Base-by-base conservation (phyloP, 1,140 invertebrate species). In the Bicyclus anynana region DNA sequence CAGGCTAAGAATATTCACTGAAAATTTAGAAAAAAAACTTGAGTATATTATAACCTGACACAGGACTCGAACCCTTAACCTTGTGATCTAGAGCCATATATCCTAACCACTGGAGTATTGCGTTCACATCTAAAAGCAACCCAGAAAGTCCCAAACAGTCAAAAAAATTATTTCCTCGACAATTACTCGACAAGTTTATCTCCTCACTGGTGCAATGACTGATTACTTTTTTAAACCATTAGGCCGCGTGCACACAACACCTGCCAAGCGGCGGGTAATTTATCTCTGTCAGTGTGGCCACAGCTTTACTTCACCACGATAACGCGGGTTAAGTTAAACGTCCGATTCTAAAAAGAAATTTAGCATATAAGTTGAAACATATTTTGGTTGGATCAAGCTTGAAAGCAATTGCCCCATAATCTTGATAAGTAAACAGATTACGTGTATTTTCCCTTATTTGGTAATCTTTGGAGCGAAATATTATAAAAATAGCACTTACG, bases 101-200 rank as follows among this genome's bases (percentile, higher is more conserved):
- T 23, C 2, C 7, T 23, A 23, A 23, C 23, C 7, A 23, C 7
- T 23, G 23, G 23, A 23, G 3, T 7, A 23, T 4, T 7, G 2
- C 7, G 7, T 23, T 4, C 23, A 23, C n/a, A n/a, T 26, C 23
- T 4, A 4, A 26, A 3, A 3, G 3, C 7, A 26, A 26, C 5
- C 5, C 27, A 7, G 3, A 33, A 33, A 33, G 37, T 5, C 37
- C 37, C 5, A 10, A 44, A 44, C n/a, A 44, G 1, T 9, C 42
- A 44, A 21, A 44, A 21, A 47, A 40, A 38, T 4, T 1, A 44
- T 23, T 6, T 2, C 17, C 21, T 4, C 21, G 10, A 47, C 44
- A 47, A 47, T 47, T 47, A 47, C 20, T 47, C 44, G 44, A 27
- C 44, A 47, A 26, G 12, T 47, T 47, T 47, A 47, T 47, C 44